Conservation (phyloP, 2,113 vertebrate species). For the Tricholaema leucomelas region DNA sequence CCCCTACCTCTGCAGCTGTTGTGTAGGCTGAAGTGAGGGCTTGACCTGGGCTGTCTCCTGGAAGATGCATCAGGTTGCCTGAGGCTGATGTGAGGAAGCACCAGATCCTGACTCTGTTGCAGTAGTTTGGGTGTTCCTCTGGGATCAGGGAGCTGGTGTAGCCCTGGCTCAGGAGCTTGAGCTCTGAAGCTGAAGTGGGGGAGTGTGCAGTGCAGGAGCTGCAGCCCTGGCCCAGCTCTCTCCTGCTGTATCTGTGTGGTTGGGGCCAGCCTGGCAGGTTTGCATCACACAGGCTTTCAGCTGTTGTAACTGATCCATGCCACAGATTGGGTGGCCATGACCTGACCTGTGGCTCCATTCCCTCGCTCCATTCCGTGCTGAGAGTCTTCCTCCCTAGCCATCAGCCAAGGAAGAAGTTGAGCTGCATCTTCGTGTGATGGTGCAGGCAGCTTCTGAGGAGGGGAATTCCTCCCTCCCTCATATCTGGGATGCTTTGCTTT, state of each 20-base stretch:
- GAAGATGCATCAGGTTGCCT: neutral
- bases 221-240: neutral
- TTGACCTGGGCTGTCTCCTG: fast-evolving
- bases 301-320: fast-evolving
- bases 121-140: neutral
- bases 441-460: neutral
- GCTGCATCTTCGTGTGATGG: neutral
- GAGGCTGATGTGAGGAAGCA: neutral
- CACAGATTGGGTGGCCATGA: neutral
- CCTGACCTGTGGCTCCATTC: neutral
- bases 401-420: neutral
- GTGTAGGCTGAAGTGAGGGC: neutral
- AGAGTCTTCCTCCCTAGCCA: neutral
- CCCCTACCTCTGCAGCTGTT: neutral
- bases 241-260: fast-evolving
- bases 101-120: neutral
- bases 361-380: neutral
- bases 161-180: neutral
- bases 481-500: neutral
- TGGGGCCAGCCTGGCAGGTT: neutral
- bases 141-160: neutral
- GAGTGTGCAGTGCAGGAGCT: neutral
- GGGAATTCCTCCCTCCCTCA: neutral
- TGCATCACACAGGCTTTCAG: neutral
- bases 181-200: neutral